A percentile compares a stretch with the other conserved stretches of the same genome.
These are phyloP conservation scores for Rhingia campestris DNA, from an alignment of 2,888 invertebrate genomes.

Conservation along the genomic window DNA sequence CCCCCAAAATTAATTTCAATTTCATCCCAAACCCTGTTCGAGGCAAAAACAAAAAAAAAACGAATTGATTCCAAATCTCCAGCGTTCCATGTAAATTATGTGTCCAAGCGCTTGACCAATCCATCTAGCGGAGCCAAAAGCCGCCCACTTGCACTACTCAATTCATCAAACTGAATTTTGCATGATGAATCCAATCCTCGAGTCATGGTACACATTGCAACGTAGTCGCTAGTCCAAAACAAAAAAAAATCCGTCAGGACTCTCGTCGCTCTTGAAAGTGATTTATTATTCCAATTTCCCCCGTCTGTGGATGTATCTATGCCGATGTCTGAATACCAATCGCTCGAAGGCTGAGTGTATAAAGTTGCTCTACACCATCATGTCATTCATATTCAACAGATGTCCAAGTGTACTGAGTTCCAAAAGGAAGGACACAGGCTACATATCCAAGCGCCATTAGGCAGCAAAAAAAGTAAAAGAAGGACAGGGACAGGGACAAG, in stretches of 20 bases:
- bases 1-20: conserved; percentile 29
- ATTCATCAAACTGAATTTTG: conserved; percentile 64
- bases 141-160: conserved; percentile 30
- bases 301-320: conserved; percentile 28
- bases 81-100: conserved; percentile 40
- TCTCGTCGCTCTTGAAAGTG: conserved; percentile 35
- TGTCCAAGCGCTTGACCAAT: conserved; percentile 49
- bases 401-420: conserved; percentile 48
- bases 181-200: conserved; percentile 54
- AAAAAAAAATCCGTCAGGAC: conserved; percentile 14
- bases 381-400: conserved; percentile 71
- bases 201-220: background rate
- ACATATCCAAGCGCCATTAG: background rate
- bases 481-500: background rate
- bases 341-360: conserved; percentile 31
- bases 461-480: background rate
- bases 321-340: conserved; percentile 36
- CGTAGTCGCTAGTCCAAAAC: background rate
- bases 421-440: conserved; percentile 35
- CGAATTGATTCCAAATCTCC: conserved; percentile 26
- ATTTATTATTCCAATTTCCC: conserved; percentile 72
- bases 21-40: conserved; percentile 13
- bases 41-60: background rate
- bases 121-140: conserved; percentile 1
- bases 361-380: background rate